Evolutionary conservation across 2,113 vertebrate genomes (phyloP), one percentile per base, ranked within the genome.

Genomic region (Hydrolagus affinis): DNA sequence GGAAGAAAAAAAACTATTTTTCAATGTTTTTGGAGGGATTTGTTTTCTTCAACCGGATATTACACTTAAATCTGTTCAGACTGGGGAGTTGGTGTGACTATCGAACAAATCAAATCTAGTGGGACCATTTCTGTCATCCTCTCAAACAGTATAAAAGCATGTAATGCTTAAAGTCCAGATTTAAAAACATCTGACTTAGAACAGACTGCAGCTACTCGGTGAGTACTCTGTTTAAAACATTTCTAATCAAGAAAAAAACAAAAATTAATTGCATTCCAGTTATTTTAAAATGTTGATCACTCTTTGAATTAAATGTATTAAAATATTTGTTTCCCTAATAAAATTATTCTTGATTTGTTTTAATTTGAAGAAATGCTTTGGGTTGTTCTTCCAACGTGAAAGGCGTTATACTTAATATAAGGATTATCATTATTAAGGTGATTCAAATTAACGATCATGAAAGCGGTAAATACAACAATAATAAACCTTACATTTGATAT

Each of bases 91-190:
- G 62, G 78, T 30, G 6, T 21, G 28, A 83, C 28, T 62, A 2
- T 83, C 32, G 4, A 56, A 80, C 77, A 80, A 83, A 83, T 66
- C 78, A 21, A 14, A 68, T 66, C 62, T 4, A 66, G 62, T 0
- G 28, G 28, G 62, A 62, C 30, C 78, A 83, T 17, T 17, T 25
- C 62, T 62, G 32, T 32, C 21, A 66, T 19, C 8, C 11, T 64
- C 23, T 62, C 9, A 83, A 83, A 83, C 25, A 68, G 25, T 83
- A 83, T 83, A 83, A 66, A 83, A 68, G 62, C 4, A 28, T 25
- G 10, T 15, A 83, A 28, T 8, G 14, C 9, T 83, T 83, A 10
- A 83, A 66, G 66, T 32, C 3, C 23, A 80, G 3, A 60, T 30
- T 83, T 32, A 83, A 66, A 32, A 83, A 66, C 19, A 44, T 44